phyloP scores from a whole-genome alignment of 1,140 invertebrate genomes.

The Macrobrachium nipponense region DNA sequence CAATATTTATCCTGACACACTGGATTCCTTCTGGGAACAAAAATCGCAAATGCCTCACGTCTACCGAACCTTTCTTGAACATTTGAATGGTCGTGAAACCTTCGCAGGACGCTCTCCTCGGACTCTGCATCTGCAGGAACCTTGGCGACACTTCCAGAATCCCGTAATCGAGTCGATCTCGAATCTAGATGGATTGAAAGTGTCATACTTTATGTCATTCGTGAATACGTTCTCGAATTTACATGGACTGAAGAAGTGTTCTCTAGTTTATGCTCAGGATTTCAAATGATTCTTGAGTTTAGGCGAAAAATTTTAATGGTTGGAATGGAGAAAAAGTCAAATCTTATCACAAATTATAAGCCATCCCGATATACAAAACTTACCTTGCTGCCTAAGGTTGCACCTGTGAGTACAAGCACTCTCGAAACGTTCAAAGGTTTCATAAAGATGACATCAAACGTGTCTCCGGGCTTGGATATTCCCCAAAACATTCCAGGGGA shows the following conservation, averaged over 20 bases:
- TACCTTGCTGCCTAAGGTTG: conserved; percentile 56
- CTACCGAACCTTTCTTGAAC: conserved; percentile 60
- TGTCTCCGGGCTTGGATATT: conserved; percentile 58
- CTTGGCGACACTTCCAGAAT: conserved; percentile 52
- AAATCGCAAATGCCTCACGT: conserved; percentile 39
- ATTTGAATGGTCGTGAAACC: conserved; percentile 46
- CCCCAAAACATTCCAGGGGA: conserved; percentile 65
- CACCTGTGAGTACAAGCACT: conserved; percentile 60
- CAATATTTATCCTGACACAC: conserved; percentile 60
- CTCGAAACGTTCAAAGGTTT: conserved; percentile 48
- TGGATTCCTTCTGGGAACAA: conserved; percentile 59
- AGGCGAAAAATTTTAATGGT: no score
- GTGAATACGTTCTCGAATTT: background rate
- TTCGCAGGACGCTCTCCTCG: conserved; percentile 48
- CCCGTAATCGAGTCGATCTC: conserved; percentile 56
- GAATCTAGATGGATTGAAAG: conserved; percentile 23
- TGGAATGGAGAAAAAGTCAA: no score
- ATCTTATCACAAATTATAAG: no score
- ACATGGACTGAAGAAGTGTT: no score
- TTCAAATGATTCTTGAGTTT: no score
- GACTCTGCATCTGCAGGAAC: conserved; percentile 56
- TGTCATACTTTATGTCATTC: background rate
- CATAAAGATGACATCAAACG: conserved; percentile 61
- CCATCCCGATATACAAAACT: background rate
- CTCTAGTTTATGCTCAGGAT: no score